Evolutionary conservation across 2,113 vertebrate genomes (phyloP).

Genomic region (Gnathonemus longibarbis): DNA sequence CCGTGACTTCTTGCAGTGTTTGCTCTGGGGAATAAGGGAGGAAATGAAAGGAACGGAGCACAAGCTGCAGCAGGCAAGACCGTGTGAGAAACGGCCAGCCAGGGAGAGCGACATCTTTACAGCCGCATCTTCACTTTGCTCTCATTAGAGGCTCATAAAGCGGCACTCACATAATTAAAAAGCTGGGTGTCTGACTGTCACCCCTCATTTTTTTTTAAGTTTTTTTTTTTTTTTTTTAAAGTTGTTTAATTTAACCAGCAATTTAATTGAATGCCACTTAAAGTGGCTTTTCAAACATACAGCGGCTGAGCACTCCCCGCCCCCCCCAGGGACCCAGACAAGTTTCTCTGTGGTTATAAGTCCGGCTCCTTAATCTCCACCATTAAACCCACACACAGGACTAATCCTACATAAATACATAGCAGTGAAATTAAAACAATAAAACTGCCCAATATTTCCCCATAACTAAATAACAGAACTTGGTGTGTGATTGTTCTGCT

Average conservation of each 20-base stretch:
- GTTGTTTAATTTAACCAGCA: neutral
- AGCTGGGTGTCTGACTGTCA: neutral
- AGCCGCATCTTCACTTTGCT: neutral
- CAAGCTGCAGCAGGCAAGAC: too few species aligned
- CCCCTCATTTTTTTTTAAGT: neutral
- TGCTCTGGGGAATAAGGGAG: neutral
- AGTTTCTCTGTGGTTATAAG: neutral
- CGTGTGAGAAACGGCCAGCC: neutral
- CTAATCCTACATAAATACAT: neutral
- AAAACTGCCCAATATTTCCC: neutral
- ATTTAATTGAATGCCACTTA: neutral
- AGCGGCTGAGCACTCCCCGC: neutral
- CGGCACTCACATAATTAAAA: neutral
- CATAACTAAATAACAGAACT: neutral
- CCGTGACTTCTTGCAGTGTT: neutral
- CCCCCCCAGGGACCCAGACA: neutral
- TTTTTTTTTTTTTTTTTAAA: neutral
- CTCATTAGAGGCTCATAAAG: neutral
- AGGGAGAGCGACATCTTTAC: neutral
- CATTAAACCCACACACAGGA: neutral
- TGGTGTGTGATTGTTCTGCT: neutral
- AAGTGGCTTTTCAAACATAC: neutral
- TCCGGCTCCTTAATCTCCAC: neutral
- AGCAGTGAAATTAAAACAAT: neutral
- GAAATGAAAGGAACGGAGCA: neutral